A percentile compares a stretch with the other conserved stretches of the same genome.
Evolutionary conservation across 2,113 vertebrate genomes (phyloP).

Genomic region (Lanius ludovicianus): DNA sequence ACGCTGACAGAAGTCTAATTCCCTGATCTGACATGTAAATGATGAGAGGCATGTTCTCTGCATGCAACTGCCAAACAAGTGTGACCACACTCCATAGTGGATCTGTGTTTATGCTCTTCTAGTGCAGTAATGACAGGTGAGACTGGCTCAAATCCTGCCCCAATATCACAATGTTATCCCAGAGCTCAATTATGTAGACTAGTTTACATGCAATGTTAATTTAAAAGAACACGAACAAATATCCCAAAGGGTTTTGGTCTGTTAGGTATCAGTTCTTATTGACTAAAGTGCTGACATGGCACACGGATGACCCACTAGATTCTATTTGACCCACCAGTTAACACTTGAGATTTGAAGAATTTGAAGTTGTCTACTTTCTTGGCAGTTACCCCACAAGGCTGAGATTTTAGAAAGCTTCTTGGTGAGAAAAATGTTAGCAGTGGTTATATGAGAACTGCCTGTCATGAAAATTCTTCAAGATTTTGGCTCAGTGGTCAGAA

Average conservation of each 20-base stretch:
- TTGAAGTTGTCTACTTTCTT: conserved; percentile 42
- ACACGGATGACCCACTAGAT: not conserved
- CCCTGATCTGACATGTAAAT: not conserved
- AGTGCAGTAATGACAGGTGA: not conserved
- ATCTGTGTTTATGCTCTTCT: not conserved
- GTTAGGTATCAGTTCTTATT: not conserved
- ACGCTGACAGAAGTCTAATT: not conserved
- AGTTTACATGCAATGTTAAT: not conserved
- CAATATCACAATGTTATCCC: not conserved
- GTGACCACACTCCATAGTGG: not conserved
- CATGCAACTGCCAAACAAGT: not conserved
- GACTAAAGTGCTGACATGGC: not conserved
- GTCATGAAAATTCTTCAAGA: conserved; percentile 50
- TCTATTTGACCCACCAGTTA: not conserved
- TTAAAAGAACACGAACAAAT: not conserved
- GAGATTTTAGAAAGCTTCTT: conserved; percentile 35
- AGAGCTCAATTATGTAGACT: not conserved
- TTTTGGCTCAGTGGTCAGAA: conserved; percentile 52
- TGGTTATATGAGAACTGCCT: conserved; percentile 25
- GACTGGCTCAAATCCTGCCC: not conserved
- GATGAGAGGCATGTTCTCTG: not conserved
- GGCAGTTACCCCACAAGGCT: not conserved
- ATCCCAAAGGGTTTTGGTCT: not conserved
- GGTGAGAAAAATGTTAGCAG: conserved; percentile 29
- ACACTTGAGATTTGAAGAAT: not conserved